phyloP scores from a whole-genome alignment of 2,113 vertebrate species.

The Pyxicephalus adspersus region DNA sequence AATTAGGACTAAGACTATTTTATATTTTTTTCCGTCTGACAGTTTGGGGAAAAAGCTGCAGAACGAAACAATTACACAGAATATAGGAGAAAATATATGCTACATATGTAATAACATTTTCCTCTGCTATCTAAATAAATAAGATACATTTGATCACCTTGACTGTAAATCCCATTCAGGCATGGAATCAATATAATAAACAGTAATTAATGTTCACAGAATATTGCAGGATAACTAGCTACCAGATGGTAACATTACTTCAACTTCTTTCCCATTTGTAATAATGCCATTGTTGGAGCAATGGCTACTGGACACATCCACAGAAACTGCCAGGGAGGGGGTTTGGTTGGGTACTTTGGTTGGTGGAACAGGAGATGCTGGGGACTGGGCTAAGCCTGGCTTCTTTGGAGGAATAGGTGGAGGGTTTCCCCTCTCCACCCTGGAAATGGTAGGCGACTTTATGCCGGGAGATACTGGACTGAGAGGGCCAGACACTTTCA shows the following conservation, averaged over 20 bases:
- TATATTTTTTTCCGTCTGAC: background rate
- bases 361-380: slow-evolving; percentile 72
- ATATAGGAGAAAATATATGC: slow-evolving; percentile 56
- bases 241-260: slow-evolving; percentile 86
- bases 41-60: background rate
- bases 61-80: no score
- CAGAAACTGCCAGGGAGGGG: slow-evolving; percentile 60
- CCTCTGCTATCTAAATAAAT: slow-evolving; percentile 79
- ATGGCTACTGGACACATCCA: slow-evolving; percentile 79
- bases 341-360: slow-evolving; percentile 70
- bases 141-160: slow-evolving; percentile 67
- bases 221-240: slow-evolving; percentile 69
- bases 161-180: slow-evolving; percentile 63
- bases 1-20: slow-evolving; percentile 3
- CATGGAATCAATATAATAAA: slow-evolving; percentile 62
- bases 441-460: slow-evolving; percentile 85
- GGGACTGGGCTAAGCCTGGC: slow-evolving; percentile 86
- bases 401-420: slow-evolving; percentile 97
- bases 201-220: background rate
- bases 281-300: slow-evolving; percentile 74
- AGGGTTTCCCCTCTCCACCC: slow-evolving; percentile 89
- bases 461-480: slow-evolving; percentile 80
- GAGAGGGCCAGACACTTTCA: slow-evolving; percentile 76
- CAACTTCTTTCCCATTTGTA: slow-evolving; percentile 86
- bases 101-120: slow-evolving; percentile 69